Conservation (phyloP, 2,888 invertebrate species). For the Craniophora ligustri region DNA sequence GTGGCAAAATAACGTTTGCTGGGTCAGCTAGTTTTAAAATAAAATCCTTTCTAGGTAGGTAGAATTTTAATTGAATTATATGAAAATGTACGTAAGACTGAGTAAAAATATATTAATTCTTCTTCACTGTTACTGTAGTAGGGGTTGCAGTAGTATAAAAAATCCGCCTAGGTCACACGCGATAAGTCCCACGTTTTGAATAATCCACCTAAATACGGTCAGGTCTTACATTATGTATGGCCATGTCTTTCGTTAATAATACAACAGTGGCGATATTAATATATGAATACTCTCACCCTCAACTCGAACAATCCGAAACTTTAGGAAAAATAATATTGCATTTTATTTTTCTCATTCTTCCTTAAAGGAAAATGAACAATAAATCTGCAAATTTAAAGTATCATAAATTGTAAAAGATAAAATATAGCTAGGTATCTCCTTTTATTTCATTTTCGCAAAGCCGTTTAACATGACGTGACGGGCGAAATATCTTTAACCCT, state of each 20-base stretch:
- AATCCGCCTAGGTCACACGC: constrained; percentile 7
- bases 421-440: not conserved
- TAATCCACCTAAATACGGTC: constrained; percentile 18
- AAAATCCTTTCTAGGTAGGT: too few relatives aligned
- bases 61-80: too few relatives aligned
- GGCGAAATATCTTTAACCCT: constrained; percentile 5
- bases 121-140: constrained; percentile 7
- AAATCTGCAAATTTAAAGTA: not conserved
- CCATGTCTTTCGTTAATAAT: constrained; percentile 30
- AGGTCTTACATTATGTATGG: constrained; percentile 43
- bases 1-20: too few relatives aligned
- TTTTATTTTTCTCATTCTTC: too few relatives aligned
- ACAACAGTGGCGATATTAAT: constrained; percentile 28
- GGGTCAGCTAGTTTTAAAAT: too few relatives aligned
- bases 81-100: too few relatives aligned
- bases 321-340: constrained; percentile 10
- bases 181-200: constrained; percentile 24
- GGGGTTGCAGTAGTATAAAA: constrained; percentile 7
- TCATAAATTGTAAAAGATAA: not conserved
- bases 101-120: not conserved
- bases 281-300: constrained; percentile 26
- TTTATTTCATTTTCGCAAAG: constrained; percentile 3
- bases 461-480: constrained; percentile 14
- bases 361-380: too few relatives aligned
- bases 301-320: constrained; percentile 15